Evolutionary conservation across 2,888 invertebrate species (phyloP).

Genomic region (Mythimna impura): DNA sequence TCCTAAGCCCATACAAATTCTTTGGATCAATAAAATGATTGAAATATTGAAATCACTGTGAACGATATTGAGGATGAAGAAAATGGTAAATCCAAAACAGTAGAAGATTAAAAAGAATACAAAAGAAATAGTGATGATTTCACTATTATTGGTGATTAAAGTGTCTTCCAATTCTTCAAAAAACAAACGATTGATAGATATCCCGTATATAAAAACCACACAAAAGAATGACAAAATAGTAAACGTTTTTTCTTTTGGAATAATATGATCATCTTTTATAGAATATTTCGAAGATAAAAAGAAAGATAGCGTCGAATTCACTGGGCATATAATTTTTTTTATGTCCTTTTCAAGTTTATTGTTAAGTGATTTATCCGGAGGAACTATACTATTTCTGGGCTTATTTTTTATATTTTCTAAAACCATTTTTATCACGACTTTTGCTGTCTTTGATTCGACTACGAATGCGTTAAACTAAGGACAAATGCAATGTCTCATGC

Average conservation of each 20-base stretch:
- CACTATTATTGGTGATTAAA: background rate
- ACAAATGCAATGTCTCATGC: background rate
- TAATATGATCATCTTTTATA: slow-evolving; percentile 43
- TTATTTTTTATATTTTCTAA: slow-evolving; percentile 1
- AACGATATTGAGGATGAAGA: slow-evolving; percentile 22
- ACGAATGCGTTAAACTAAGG: slow-evolving; percentile 1
- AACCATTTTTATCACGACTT: slow-evolving; percentile 6
- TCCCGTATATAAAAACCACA: background rate
- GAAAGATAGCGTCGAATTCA: slow-evolving; percentile 42
- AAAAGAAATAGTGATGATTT: background rate
- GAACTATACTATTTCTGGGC: background rate
- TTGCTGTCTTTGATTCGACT: background rate
- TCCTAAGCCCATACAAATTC: slow-evolving; percentile 16
- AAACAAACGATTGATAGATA: slow-evolving; percentile 18
- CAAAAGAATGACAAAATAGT: background rate
- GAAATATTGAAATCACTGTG: slow-evolving; percentile 35
- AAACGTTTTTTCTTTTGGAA: slow-evolving; percentile 25
- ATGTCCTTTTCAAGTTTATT: slow-evolving; percentile 52
- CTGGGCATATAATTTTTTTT: slow-evolving; percentile 40
- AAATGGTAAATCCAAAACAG: slow-evolving; percentile 21
- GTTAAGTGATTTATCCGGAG: slow-evolving; percentile 33
- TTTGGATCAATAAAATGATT: slow-evolving; percentile 37
- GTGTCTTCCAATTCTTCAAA: background rate
- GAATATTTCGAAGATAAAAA: slow-evolving; percentile 50
- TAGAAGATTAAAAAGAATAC: slow-evolving; percentile 6